phyloP scores from a whole-genome alignment of 1,140 invertebrate species.

The Cotesia chilonis region DNA sequence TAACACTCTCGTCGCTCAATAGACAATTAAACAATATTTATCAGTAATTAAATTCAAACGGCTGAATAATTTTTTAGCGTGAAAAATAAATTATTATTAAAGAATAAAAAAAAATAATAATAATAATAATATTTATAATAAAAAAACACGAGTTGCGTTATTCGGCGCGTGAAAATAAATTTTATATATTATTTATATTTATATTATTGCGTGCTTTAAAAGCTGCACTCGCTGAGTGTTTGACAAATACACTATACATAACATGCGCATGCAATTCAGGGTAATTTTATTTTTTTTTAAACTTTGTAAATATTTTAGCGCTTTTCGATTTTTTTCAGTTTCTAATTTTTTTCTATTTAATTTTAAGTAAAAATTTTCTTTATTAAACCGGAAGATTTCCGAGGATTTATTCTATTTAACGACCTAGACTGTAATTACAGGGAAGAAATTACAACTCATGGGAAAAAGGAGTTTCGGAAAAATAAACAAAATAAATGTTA shows the following conservation, averaged over 20 bases:
- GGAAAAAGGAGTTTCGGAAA: background rate
- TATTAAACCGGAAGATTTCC: too few relatives aligned
- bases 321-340: background rate
- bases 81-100: too few relatives aligned
- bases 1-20: too few relatives aligned
- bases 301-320: slow-evolving; percentile 8
- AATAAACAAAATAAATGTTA: background rate
- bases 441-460: too few relatives aligned
- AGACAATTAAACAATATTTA: too few relatives aligned
- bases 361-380: too few relatives aligned
- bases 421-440: too few relatives aligned
- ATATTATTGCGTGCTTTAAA: slow-evolving; percentile 22
- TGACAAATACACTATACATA: slow-evolving; percentile 27
- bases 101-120: too few relatives aligned
- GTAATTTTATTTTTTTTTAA: background rate
- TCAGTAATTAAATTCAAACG: too few relatives aligned
- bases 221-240: slow-evolving; percentile 27
- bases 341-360: background rate
- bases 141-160: slow-evolving; percentile 11
- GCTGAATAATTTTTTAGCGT: too few relatives aligned
- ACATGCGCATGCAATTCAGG: slow-evolving; percentile 30
- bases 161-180: slow-evolving; percentile 5
- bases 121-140: background rate
- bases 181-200: too few relatives aligned
- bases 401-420: background rate